Evolutionary conservation across 64 coral and sea anemone genomes (phyloP), one percentile per base, ranked within the genome.

Genomic region (Cladopsammia gracilis): DNA sequence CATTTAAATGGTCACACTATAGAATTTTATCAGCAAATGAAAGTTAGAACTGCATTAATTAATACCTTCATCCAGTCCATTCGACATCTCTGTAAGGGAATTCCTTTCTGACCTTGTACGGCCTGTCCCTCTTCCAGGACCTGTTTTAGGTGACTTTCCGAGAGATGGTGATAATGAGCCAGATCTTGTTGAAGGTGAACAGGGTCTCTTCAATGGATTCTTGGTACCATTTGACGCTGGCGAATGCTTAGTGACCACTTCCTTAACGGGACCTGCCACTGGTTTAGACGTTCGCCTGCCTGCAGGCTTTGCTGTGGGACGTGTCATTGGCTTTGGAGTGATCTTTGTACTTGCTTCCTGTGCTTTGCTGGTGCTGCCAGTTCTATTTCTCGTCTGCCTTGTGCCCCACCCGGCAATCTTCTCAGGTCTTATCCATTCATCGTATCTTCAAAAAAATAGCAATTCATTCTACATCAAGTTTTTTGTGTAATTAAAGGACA

Each of bases 341-440:
- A 83, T 42, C 79, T 97, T 97, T 64, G 64, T 34, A 59, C 19
- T 64, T 65, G 20, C 47, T 10, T 87, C 74, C 34, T 94, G 92
- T 77, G 57, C 90, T 19, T 85, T 83, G 58, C 71, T 52, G 44
- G 69, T 43, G 48, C 42, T 64, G 19, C 88, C 93, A 65, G 60
- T 49, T 61, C 87, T 90, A 59, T 97, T 97, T 53, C 91, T 94
- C 10, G 92, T 86, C 62, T 82, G 88, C 16, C 91, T 86, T 43
- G 88, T 91, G n/a, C 95, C 90, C 56, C 90, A 91, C 53, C 95
- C 92, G 49, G 70, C 70, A 44, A 97, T 94, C 78, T 88, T 90
- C 1, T 97, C 95, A 26, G 95, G 95, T 18, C 76, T 97, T 60
- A 97, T 97, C 95, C 95, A 97, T 88, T 97, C 95, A 94, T 97